phyloP scores from a whole-genome alignment of 2,113 vertebrate genomes.

The Coracopsis vasa region DNA sequence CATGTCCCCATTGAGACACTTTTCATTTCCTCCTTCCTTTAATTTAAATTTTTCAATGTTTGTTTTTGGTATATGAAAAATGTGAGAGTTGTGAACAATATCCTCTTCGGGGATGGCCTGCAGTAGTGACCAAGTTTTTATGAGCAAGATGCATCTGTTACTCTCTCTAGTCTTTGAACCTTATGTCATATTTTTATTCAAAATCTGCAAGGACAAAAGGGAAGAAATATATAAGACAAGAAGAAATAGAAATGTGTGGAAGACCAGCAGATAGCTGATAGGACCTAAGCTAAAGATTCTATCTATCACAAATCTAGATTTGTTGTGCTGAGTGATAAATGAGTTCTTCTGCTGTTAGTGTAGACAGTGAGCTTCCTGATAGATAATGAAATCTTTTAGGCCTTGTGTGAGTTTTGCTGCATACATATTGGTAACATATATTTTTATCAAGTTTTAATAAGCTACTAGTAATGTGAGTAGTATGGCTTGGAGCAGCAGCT shows the following conservation, averaged over 20 bases:
- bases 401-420: not conserved
- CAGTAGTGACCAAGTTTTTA: not conserved
- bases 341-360: not conserved
- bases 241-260: not conserved
- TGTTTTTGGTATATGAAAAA: not conserved
- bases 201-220: not conserved
- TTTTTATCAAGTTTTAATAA: not conserved
- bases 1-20: not conserved
- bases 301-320: not conserved
- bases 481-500: not conserved
- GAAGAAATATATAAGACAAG: not conserved
- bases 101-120: not conserved
- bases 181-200: not conserved
- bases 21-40: not conserved
- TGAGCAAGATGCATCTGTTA: not conserved
- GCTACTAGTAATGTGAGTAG: not conserved
- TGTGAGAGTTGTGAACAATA: not conserved
- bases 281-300: not conserved
- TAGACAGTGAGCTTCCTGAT: not conserved
- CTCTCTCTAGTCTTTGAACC: not conserved
- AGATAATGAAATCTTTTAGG: not conserved
- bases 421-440: not conserved
- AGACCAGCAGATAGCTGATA: not conserved
- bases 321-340: not conserved
- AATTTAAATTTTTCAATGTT: not conserved